Percentiles rank a stretch among this genome's conserved stretches.
These are phyloP conservation scores for Spea hammondii DNA, from an alignment of 2,797 vertebrate species.

Conservation along the genomic window DNA sequence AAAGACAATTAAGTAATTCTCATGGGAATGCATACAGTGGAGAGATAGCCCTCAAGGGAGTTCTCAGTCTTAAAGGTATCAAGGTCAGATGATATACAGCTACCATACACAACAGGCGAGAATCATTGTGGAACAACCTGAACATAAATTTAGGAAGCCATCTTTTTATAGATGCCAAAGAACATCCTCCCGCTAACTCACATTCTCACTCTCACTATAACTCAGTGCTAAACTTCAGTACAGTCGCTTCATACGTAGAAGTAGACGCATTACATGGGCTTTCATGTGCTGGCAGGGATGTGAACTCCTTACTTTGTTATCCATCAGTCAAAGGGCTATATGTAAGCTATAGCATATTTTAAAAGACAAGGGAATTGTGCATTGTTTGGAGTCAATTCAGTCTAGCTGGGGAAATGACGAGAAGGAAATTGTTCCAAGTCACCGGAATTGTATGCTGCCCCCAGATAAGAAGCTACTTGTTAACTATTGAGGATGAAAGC, in stretches of 20 bases:
- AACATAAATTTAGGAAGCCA: slow-evolving; percentile 17
- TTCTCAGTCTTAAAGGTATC: too few relatives aligned
- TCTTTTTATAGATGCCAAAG: slow-evolving; percentile 2
- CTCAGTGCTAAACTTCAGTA: not conserved
- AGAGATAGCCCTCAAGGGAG: too few relatives aligned
- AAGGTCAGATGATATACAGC: too few relatives aligned
- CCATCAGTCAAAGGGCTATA: slow-evolving; percentile 10
- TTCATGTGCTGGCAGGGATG: slow-evolving; percentile 9
- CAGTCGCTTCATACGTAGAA: slow-evolving; percentile 5
- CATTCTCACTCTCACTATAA: slow-evolving; percentile 5
- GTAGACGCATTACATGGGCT: not conserved
- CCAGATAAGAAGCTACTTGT: slow-evolving; percentile 91
- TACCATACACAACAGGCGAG: not conserved
- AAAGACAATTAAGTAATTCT: too few relatives aligned
- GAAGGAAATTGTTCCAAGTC: slow-evolving; percentile 83
- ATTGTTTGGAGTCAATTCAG: slow-evolving; percentile 70
- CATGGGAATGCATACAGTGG: too few relatives aligned
- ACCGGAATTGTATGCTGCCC: slow-evolving; percentile 87
- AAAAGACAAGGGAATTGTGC: slow-evolving; percentile 58
- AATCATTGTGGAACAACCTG: not conserved
- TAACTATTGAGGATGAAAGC: slow-evolving; percentile 88
- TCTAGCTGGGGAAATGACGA: slow-evolving; percentile 82
- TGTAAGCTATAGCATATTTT: slow-evolving; percentile 45
- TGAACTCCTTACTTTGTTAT: slow-evolving; percentile 12
- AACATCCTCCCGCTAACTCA: slow-evolving; percentile 10